A percentile compares a stretch with the other conserved stretches of the same genome.
These are phyloP conservation scores for Aramus guarauna DNA, from an alignment of 2,113 vertebrate species.

Conservation along the genomic window DNA sequence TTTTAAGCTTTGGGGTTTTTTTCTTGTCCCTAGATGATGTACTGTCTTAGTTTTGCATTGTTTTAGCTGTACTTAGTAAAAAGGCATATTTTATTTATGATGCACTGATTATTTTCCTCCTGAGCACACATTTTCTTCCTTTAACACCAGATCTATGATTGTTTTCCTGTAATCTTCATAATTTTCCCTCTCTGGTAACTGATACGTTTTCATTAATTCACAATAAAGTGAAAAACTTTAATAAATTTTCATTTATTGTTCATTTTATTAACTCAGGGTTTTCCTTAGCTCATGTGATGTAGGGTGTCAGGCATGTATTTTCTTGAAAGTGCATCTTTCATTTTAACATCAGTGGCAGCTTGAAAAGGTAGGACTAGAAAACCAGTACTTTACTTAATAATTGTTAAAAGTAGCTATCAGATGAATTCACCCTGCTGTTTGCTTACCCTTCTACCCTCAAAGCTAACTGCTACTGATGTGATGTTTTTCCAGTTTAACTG, in stretches of 20 bases:
- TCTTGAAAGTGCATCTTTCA: neutral
- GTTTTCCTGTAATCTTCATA: neutral
- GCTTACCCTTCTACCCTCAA: neutral
- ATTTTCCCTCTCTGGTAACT: neutral
- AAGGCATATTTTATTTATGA: neutral
- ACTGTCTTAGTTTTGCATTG: neutral
- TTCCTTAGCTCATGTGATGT: accelerated
- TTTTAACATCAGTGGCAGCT: neutral
- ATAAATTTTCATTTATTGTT: neutral
- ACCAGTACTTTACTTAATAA: neutral
- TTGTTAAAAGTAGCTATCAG: neutral
- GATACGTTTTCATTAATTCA: neutral
- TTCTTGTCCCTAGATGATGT: neutral
- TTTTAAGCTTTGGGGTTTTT: neutral
- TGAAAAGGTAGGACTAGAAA: neutral
- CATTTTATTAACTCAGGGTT: neutral
- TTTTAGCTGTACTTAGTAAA: neutral
- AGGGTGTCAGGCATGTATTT: neutral
- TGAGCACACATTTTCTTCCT: neutral
- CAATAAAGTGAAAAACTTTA: neutral
- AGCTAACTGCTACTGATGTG: neutral
- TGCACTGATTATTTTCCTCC: neutral
- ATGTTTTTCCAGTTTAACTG: neutral
- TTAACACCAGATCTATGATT: neutral
- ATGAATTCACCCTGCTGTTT: neutral